Conservation (phyloP, 2,797 vertebrate species). For the Adrianichthys oophorus region DNA sequence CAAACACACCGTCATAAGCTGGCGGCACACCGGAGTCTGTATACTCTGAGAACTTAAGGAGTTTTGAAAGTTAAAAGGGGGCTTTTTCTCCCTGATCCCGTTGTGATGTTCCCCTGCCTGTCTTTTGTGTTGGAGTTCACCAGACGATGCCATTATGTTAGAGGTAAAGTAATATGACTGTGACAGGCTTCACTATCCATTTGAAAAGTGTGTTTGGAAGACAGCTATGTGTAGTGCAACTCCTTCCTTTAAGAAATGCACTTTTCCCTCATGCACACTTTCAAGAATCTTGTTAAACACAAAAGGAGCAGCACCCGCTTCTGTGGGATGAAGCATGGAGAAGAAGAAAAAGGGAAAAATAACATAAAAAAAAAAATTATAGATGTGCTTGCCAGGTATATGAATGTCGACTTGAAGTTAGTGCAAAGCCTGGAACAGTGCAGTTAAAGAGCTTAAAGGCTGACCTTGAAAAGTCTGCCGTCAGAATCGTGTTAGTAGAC, state of each 20-base stretch:
- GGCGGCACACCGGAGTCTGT: constrained; percentile 66
- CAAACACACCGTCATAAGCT: constrained; percentile 66
- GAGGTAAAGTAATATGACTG: constrained; percentile 77
- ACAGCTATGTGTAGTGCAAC: constrained; percentile 71
- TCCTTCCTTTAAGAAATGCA: constrained; percentile 78
- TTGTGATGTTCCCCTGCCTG: constrained; percentile 78
- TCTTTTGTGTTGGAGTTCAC: constrained; percentile 75
- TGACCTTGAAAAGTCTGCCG: constrained; percentile 83
- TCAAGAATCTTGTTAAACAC: constrained; percentile 84
- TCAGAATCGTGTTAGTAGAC: constrained; percentile 77
- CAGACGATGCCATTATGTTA: constrained; percentile 78
- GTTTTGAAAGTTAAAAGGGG: constrained; percentile 84
- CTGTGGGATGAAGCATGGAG: constrained; percentile 60
- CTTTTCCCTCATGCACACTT: constrained; percentile 78
- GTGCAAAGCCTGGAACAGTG: constrained; percentile 66
- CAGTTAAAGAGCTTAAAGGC: constrained; percentile 79
- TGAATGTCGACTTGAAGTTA: constrained; percentile 72
- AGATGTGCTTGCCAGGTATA: constrained; percentile 71
- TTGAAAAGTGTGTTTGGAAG: constrained; percentile 72
- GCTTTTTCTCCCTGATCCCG: constrained; percentile 74
- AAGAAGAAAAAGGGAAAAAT: constrained; percentile 46
- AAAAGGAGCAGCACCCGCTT: constrained; percentile 76
- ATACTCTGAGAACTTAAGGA: constrained; percentile 82
- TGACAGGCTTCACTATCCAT: constrained; percentile 80
- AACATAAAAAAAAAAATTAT: constrained; percentile 73